Conservation (phyloP, 2,888 invertebrate genomes). For the Andrena marginata region DNA sequence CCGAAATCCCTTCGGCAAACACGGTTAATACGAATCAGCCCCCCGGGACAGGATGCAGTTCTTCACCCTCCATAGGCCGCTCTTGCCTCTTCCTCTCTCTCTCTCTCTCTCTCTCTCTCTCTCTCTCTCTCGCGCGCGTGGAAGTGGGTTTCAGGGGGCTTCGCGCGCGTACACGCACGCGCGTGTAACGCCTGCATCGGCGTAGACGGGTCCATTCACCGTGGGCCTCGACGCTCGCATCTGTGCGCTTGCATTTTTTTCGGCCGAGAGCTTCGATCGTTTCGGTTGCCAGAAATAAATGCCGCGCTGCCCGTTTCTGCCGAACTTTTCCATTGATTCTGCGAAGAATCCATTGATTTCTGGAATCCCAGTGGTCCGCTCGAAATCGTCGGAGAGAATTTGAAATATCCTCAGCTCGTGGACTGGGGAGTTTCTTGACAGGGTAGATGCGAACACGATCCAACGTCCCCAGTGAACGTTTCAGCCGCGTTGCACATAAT, state of each 20-base stretch:
- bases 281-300: not conserved
- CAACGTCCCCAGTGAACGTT: not conserved
- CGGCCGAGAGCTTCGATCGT: not conserved
- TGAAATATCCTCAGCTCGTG: too few relatives aligned
- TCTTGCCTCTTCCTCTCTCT: too few relatives aligned
- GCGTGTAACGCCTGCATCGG: slow-evolving; percentile 44
- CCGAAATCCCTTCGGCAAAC: slow-evolving; percentile 75
- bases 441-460: too few relatives aligned
- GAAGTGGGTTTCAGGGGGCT: slow-evolving; percentile 16
- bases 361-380: too few relatives aligned
- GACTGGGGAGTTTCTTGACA: too few relatives aligned
- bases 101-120: not conserved
- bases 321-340: not conserved
- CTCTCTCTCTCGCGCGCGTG: slow-evolving; percentile 18
- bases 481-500: not conserved
- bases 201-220: slow-evolving; percentile 26
- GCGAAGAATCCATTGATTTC: too few relatives aligned
- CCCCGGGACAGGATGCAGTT: slow-evolving; percentile 59
- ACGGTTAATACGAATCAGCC: slow-evolving; percentile 69
- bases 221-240: not conserved
- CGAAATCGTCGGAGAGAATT: too few relatives aligned
- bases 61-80: slow-evolving; percentile 33
- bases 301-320: not conserved
- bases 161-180: slow-evolving; percentile 38
- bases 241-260: not conserved